A percentile compares a stretch with the other conserved stretches of the same genome.
Conservation (phyloP, 2,797 vertebrate species). For the Heterohyrax brucei region DNA sequence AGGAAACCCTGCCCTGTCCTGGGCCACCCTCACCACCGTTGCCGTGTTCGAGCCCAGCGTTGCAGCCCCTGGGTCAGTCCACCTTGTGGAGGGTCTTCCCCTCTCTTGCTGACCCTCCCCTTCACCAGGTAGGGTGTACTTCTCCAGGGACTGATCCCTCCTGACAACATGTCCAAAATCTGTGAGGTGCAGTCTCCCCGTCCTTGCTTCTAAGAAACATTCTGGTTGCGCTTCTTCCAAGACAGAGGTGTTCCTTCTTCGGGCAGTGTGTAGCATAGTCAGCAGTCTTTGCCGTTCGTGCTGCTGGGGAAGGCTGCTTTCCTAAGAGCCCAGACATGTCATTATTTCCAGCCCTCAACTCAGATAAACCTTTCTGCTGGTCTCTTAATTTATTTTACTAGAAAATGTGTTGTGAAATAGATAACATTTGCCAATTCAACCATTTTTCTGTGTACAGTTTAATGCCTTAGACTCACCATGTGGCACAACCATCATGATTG, state of each 20-base stretch:
- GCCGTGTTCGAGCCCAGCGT: neutral
- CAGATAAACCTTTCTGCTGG: too few species aligned
- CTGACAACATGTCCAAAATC: neutral
- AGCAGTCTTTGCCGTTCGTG: neutral
- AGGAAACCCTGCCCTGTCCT: neutral
- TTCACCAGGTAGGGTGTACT: neutral
- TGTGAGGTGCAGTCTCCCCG: neutral
- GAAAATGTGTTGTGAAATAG: too few species aligned
- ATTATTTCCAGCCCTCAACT: too few species aligned
- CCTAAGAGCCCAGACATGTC: neutral
- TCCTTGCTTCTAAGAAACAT: neutral
- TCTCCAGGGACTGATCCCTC: neutral
- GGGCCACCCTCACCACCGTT: neutral
- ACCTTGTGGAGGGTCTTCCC: neutral
- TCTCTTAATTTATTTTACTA: too few species aligned
- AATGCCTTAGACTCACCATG: too few species aligned
- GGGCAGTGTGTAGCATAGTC: neutral
- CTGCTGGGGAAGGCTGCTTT: neutral
- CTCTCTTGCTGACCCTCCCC: neutral
- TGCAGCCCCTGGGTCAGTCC: neutral
- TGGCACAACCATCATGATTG: too few species aligned
- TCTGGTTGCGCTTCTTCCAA: neutral
- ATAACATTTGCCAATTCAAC: too few species aligned
- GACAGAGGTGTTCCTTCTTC: neutral
- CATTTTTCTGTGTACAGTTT: too few species aligned